Evolutionary conservation across 2,888 invertebrate genomes (phyloP).

Genomic region (Drosophila greeni): DNA sequence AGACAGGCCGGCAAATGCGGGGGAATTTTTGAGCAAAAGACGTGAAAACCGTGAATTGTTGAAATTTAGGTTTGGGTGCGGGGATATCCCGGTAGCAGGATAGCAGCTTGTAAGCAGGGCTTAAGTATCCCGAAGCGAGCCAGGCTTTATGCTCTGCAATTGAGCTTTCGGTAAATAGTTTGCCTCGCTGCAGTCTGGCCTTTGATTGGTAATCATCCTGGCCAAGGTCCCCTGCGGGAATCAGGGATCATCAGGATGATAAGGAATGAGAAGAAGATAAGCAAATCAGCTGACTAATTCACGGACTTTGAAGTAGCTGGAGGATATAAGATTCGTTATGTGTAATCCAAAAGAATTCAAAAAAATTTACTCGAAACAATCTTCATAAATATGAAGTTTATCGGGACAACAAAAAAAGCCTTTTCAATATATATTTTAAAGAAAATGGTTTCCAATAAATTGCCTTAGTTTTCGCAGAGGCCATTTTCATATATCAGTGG

Average conservation of each 20-base stretch:
- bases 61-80: not conserved
- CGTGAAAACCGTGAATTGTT: slow-evolving; percentile 3
- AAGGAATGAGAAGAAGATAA: no score
- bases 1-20: slow-evolving; percentile 22
- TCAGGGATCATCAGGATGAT: not conserved
- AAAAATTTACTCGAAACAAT: not conserved
- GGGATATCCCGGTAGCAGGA: not conserved
- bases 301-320: not conserved
- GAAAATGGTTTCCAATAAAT: not conserved
- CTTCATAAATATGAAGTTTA: not conserved
- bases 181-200: slow-evolving; percentile 24
- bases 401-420: not conserved
- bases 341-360: not conserved
- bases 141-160: slow-evolving; percentile 46
- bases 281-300: not conserved
- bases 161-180: slow-evolving; percentile 56
- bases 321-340: not conserved
- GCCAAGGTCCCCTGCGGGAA: slow-evolving; percentile 5
- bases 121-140: slow-evolving; percentile 21
- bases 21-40: slow-evolving; percentile 50
- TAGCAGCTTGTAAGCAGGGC: slow-evolving; percentile 14
- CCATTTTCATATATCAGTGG: slow-evolving; percentile 14
- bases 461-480: not conserved
- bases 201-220: slow-evolving; percentile 42
- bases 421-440: slow-evolving; percentile 1